phyloP scores from a whole-genome alignment of 2,888 invertebrate species.

The Metacarcinus magister region DNA sequence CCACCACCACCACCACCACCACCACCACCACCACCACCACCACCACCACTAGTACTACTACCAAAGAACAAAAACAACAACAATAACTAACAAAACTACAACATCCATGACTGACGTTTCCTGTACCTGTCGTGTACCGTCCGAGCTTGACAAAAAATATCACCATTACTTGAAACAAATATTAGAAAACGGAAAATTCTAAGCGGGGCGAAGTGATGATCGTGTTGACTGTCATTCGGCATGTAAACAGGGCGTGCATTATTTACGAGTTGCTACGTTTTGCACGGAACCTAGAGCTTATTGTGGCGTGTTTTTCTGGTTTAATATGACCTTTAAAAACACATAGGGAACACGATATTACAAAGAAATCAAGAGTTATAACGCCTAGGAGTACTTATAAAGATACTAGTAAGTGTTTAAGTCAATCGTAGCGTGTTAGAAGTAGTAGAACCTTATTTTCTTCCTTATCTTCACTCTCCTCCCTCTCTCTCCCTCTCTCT shows the following conservation, averaged over 20 bases:
- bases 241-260: neutral
- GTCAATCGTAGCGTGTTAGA: neutral
- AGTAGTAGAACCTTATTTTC: neutral
- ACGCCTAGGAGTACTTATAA: neutral
- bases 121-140: neutral
- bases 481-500: slow-evolving; percentile 19
- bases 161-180: neutral
- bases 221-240: neutral
- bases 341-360: neutral
- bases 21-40: neutral
- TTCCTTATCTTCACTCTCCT: slow-evolving; percentile 9
- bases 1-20: neutral
- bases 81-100: too few relatives aligned
- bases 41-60: too few relatives aligned
- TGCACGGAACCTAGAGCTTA: neutral
- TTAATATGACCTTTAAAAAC: neutral
- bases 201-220: neutral
- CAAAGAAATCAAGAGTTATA: neutral
- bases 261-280: neutral
- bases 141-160: neutral
- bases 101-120: neutral
- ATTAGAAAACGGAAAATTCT: neutral
- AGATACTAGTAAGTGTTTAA: neutral
- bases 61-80: neutral
- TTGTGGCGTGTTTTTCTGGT: neutral